A percentile compares a stretch with the other conserved stretches of the same genome.
Conservation (phyloP, 2,797 vertebrate genomes). For the Potorous gilbertii region DNA sequence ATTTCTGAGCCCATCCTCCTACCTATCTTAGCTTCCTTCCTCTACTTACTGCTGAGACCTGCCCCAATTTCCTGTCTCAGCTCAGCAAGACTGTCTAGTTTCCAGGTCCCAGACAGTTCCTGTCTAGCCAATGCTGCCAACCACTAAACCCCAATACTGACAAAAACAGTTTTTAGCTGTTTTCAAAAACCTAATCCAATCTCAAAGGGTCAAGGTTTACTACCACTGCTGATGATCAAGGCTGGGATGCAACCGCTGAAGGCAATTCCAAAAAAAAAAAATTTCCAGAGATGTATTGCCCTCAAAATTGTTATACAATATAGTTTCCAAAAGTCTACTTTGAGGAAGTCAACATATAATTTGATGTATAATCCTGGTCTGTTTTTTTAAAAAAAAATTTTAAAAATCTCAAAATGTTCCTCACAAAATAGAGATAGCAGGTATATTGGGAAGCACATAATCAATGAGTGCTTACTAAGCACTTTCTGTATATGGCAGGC, state of each 20-base stretch:
- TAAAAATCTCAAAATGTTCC: not conserved
- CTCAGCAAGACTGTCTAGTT: not conserved
- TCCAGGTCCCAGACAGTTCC: not conserved
- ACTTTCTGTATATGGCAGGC: not conserved
- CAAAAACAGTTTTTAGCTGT: not conserved
- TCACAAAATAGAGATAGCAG: not conserved
- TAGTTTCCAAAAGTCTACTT: not conserved
- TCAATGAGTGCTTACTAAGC: not conserved
- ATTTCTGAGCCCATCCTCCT: not conserved
- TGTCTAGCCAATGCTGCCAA: not conserved
- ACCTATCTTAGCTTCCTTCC: not conserved
- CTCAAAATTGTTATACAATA: not conserved
- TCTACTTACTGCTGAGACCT: not conserved
- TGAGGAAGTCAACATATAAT: not conserved
- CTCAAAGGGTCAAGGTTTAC: not conserved
- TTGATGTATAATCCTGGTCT: not conserved
- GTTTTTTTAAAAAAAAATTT: not conserved
- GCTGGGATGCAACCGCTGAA: not conserved
- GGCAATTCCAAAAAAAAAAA: not conserved
- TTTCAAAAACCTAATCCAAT: not conserved
- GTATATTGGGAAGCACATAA: not conserved
- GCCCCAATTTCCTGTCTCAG: not conserved
- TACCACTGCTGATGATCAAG: not conserved
- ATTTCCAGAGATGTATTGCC: not conserved
- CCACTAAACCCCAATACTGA: not conserved